phyloP scores from a whole-genome alignment of 2,888 invertebrate genomes.

The Agonopterix arenella region DNA sequence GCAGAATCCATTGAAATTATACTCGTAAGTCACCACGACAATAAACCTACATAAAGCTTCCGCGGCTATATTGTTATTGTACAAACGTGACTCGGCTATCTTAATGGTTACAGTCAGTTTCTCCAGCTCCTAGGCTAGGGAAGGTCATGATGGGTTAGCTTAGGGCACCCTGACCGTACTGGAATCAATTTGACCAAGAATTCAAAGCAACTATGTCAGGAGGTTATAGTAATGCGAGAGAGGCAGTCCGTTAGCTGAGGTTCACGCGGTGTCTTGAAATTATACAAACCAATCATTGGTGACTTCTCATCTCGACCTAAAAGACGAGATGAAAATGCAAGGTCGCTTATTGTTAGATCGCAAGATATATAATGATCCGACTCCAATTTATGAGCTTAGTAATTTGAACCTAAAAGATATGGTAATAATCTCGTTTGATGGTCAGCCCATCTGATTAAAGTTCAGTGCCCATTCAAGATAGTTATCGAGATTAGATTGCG shows the following conservation, averaged over 20 bases:
- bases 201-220: slow-evolving; percentile 56
- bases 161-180: slow-evolving; percentile 26
- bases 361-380: slow-evolving; percentile 6
- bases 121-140: slow-evolving; percentile 13
- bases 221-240: slow-evolving; percentile 63
- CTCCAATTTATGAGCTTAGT: background rate
- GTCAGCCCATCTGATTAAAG: background rate
- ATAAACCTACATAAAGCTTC: slow-evolving; percentile 17
- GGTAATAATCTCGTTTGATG: slow-evolving; percentile 2
- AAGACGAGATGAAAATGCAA: slow-evolving; percentile 23
- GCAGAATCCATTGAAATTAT: slow-evolving; percentile 3
- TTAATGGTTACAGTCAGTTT: slow-evolving; percentile 15
- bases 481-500: slow-evolving; percentile 3
- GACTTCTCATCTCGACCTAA: slow-evolving; percentile 51
- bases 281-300: slow-evolving; percentile 58
- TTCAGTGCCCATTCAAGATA: background rate
- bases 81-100: slow-evolving; percentile 22
- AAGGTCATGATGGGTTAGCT: slow-evolving; percentile 24
- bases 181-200: slow-evolving; percentile 61
- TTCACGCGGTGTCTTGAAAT: slow-evolving; percentile 60
- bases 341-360: slow-evolving; percentile 6
- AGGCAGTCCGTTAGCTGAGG: slow-evolving; percentile 51
- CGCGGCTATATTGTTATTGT: slow-evolving; percentile 11
- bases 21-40: slow-evolving; percentile 6
- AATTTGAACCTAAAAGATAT: background rate